These are phyloP conservation scores for Myotis findleyi DNA, from an alignment of 2,797 vertebrate genomes.

Conservation along the genomic window DNA sequence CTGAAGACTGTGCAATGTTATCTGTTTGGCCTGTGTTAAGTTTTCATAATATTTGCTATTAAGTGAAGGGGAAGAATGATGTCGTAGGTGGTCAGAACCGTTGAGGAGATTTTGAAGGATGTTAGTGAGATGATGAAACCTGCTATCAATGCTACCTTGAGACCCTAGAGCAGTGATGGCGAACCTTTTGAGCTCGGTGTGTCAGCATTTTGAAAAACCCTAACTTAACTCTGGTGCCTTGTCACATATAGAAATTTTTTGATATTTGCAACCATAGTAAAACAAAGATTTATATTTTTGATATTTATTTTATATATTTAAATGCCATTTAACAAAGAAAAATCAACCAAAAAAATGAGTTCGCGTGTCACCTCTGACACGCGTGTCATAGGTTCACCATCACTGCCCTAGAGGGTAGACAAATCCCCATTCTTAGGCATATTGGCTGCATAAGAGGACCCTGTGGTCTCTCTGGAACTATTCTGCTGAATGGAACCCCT, in stretches of 20 bases:
- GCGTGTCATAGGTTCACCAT: no score
- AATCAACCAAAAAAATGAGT: no score
- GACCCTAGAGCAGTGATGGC: constrained; percentile 82
- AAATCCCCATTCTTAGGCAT: constrained; percentile 94
- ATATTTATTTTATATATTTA: no score
- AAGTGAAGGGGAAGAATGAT: constrained; percentile 75
- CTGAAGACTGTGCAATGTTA: background rate
- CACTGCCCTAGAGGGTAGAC: constrained; percentile 78
- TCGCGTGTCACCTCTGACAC: no score
- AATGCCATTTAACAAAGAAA: no score
- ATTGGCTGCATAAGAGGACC: constrained; percentile 92
- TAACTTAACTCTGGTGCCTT: no score
- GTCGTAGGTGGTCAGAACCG: constrained; percentile 52
- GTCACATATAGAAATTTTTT: no score
- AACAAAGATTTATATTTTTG: no score
- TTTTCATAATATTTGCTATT: constrained; percentile 83
- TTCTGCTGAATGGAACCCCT: constrained; percentile 90
- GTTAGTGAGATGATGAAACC: constrained; percentile 90
- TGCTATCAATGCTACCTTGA: constrained; percentile 92
- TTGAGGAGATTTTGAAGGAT: constrained; percentile 73
- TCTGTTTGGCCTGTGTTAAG: constrained; percentile 33
- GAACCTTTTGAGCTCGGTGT: no score
- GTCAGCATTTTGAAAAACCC: no score
- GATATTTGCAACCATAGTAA: no score
- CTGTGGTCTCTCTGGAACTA: constrained; percentile 90